Evolutionary conservation across 2,888 invertebrate genomes (phyloP), one percentile per base, ranked within the genome.

Genomic region (Amiota mariae): DNA sequence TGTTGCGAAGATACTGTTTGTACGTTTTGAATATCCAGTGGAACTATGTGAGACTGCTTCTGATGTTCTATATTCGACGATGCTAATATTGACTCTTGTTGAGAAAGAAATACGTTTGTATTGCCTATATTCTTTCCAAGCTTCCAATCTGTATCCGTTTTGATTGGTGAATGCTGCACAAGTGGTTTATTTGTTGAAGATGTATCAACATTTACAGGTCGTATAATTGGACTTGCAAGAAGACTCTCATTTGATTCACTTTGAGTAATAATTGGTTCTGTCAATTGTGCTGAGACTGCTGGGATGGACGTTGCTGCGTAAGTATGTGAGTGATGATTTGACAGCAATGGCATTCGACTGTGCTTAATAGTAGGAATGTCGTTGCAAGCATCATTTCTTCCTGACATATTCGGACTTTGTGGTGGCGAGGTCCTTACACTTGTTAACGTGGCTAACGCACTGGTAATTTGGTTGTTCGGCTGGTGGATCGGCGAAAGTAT

Each of bases 181-280:
- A 36, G 36, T 36, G 6, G 36, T 36, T 36, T 36, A 36, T 36
- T 36, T 36, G 8, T 6, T 36, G 36, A 36, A 36, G 36, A 36
- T 1, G 57, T n/a, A 10, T 64, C 54, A 6, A 9, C 36, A 24
- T 3, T 49, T 12, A 3, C 46, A 8, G 36, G 10, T n/a, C n/a
- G 76, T 1, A 78, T 71, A 8, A 82, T 82, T 0, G 90, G 85
- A 80, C 89, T 91, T 2, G 91, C 90, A 66, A 92, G 88, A 56
- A 89, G 85, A 67, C 82, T 84, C 72, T 79, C 82, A 24, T 76
- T 79, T 75, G 54, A 18, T 13, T 24, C n/a, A 15, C 11, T 20
- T 18, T 48, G 9, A 71, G 72, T 12, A 46, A 56, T 70, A 48
- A 12, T 15, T 46, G 70, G 9, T 49, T 61, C 46, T 13, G 56